Evolutionary conservation across 2,888 invertebrate species (phyloP), one percentile per base, ranked within the genome.

Genomic region (Megamerina dolium): DNA sequence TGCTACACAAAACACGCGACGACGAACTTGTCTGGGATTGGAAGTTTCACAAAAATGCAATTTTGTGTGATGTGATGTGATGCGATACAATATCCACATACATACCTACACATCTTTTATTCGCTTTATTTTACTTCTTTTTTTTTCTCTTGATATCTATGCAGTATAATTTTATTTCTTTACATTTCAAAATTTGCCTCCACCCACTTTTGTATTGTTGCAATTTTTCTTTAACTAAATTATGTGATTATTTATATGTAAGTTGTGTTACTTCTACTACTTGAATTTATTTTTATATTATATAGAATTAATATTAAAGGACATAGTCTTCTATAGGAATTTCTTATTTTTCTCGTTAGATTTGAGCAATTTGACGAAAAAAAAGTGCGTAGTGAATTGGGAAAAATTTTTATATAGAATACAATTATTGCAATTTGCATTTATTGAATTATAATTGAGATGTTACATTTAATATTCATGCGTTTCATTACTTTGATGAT

Each of bases 31-130:
- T 59, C 57, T 59, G 56, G 65, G 62, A 66, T 65, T 66, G 66
- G 66, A 65, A 65, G 65, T 59, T 62, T 59, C 63, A n/a, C n/a
- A 60, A 45, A 63, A 63, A 63, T 65, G 63, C 63, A 63, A 57
- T 61, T 60, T 36, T 18, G 33, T 29, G n/a, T n/a, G n/a, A n/a
- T n/a, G 23, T 13, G 10, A 31, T 23, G 13, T 43, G 20, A n/a
- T 26, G 5, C 16, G 12, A 20, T 44, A 33, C 27, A 21, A 19
- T 32, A n/a, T 31, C 36, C 46, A 41, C 49, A 37, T 39, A 34
- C 34, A 46, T 43, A 35, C 32, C 41, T 45, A 49, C 30, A 31
- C 38, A 14, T 32, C 34, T 32, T 43, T 38, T 44, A 29, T 21
- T 40, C 42, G 36, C 14, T 45, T 35, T 26, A 27, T 20, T 31